Evolutionary conservation across 30 jellyfish, hydroid and myxozoan genomes (phyloP).

Genomic region (Nemopilema nomurai): DNA sequence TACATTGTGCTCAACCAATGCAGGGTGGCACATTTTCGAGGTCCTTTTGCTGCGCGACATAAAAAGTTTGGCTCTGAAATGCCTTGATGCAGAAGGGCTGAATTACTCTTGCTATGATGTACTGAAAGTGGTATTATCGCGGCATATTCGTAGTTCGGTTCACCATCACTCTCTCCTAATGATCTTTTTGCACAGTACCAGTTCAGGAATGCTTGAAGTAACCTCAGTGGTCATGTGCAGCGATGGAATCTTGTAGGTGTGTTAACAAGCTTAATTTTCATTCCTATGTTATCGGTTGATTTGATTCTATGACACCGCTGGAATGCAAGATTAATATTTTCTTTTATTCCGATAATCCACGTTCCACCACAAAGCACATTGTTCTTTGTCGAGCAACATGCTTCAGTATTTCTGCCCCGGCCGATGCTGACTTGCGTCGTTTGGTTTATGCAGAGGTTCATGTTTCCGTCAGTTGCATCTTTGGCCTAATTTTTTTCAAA

Average conservation of each 20-base stretch:
- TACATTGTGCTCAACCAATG: no score
- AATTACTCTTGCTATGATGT: no score
- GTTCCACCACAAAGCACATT: conserved; percentile 17
- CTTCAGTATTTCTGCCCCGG: neutral
- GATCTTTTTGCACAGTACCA: neutral
- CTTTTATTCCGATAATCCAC: neutral
- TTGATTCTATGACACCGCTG: neutral
- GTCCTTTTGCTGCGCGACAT: no score
- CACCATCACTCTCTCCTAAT: neutral
- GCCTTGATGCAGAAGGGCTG: no score
- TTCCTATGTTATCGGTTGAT: neutral
- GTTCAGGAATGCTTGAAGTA: neutral
- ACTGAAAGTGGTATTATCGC: no score
- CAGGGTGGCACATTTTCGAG: no score
- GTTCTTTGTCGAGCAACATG: neutral
- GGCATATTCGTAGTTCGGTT: no score
- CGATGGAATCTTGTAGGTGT: conserved; percentile 7
- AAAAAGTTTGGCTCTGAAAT: no score
- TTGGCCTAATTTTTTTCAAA: no score
- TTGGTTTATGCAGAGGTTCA: neutral
- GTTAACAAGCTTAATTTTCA: conserved; percentile 6
- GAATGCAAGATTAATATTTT: neutral
- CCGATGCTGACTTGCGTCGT: neutral
- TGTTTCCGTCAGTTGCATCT: neutral
- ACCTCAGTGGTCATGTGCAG: neutral